A percentile compares a stretch with the other conserved stretches of the same genome.
Conservation (phyloP, 2,888 invertebrate genomes). For the Siphlonurus alternatus region DNA sequence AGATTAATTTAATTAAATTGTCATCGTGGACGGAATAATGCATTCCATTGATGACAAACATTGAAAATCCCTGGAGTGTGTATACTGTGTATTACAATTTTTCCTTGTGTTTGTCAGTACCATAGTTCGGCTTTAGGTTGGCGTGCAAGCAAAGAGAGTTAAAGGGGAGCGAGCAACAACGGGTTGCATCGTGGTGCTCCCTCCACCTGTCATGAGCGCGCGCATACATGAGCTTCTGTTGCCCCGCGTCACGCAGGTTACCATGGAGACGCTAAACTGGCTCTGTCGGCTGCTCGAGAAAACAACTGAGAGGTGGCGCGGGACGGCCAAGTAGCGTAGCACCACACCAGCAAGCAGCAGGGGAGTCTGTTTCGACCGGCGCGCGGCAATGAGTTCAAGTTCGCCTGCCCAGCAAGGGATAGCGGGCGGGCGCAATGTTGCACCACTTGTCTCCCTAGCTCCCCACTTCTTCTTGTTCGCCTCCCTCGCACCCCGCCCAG, state of each 20-base stretch:
- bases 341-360: neutral
- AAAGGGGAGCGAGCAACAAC: neutral
- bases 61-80: too few relatives aligned
- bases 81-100: too few relatives aligned
- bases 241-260: neutral
- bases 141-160: too few relatives aligned
- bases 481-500: neutral
- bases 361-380: neutral
- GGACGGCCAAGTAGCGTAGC: neutral
- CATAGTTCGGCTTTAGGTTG: neutral
- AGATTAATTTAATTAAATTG: too few relatives aligned
- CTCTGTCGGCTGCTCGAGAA: neutral
- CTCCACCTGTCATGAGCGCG: neutral
- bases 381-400: neutral
- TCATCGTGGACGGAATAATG: too few relatives aligned
- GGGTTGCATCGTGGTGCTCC: neutral
- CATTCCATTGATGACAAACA: too few relatives aligned
- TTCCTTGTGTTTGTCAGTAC: too few relatives aligned
- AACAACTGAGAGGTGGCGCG: neutral
- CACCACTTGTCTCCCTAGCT: neutral
- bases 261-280: neutral
- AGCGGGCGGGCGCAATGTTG: neutral
- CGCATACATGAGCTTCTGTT: neutral
- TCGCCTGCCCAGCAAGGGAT: too few relatives aligned
- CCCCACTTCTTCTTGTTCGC: too few relatives aligned